Evolutionary conservation across 2,113 vertebrate species (phyloP).

Genomic region (Microcebus murinus): DNA sequence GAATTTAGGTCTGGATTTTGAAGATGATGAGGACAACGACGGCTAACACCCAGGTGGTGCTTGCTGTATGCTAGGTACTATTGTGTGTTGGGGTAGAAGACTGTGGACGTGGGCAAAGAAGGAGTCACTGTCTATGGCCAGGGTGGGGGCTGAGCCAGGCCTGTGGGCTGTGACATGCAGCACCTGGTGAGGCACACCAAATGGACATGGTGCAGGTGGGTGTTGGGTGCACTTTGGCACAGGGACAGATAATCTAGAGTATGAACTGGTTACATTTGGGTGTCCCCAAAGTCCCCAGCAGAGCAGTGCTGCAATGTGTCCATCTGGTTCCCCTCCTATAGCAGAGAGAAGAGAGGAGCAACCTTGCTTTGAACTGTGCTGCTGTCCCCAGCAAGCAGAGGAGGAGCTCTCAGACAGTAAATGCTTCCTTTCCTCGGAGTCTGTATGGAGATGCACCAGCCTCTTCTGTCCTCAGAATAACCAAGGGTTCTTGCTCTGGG

Average conservation of each 20-base stretch:
- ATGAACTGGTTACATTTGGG: neutral
- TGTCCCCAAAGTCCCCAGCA: neutral
- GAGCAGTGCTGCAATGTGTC: neutral
- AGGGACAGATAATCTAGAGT: neutral
- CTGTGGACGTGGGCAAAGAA: fast-evolving
- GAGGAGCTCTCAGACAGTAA: neutral
- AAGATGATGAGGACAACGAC: neutral
- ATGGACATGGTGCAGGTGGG: neutral
- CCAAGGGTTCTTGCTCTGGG: neutral
- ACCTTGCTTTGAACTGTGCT: neutral
- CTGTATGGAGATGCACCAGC: neutral
- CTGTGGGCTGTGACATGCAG: neutral
- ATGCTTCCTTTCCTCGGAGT: neutral
- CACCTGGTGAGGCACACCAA: neutral
- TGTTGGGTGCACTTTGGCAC: neutral
- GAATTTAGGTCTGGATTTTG: neutral
- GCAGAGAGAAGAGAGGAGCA: neutral
- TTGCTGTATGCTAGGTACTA: fast-evolving
- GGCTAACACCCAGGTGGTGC: neutral
- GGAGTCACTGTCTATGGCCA: neutral
- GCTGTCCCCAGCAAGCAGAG: neutral
- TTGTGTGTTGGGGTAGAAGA: neutral
- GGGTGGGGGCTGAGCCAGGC: neutral
- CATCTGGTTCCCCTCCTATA: neutral
- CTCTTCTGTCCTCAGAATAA: neutral